Percentiles rank a stretch among this genome's conserved stretches.
These are phyloP conservation scores for Sphaeramia orbicularis DNA, from an alignment of 2,797 vertebrate species.

Conservation along the genomic window DNA sequence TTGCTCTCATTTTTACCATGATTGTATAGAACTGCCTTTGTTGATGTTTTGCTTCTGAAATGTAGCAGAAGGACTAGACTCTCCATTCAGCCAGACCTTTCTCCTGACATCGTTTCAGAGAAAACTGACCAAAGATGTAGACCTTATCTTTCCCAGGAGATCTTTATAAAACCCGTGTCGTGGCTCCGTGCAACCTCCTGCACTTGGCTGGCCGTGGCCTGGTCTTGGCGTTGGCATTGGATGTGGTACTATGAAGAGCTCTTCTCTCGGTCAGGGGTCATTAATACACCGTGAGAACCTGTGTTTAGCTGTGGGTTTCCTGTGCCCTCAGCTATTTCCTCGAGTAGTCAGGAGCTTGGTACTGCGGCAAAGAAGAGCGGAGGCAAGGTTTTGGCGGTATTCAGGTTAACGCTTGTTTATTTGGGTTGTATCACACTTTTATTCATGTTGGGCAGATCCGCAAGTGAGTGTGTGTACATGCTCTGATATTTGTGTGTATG, in stretches of 20 bases:
- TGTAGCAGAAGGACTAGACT: constrained; percentile 14
- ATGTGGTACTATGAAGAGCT: constrained; percentile 44
- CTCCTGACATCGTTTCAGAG: constrained; percentile 5
- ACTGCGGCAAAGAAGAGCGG: constrained; percentile 47
- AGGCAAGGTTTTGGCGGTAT: constrained; percentile 59
- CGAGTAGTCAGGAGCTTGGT: constrained; percentile 55
- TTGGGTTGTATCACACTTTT: constrained; percentile 34
- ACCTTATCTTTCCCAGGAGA: constrained; percentile 34
- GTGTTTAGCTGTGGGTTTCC: constrained; percentile 76
- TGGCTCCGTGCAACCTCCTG: constrained; percentile 35
- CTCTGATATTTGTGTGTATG: constrained; percentile 9
- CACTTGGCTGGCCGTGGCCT: constrained; percentile 39
- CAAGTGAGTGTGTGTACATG: constrained; percentile 5
- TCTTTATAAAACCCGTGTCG: constrained; percentile 58
- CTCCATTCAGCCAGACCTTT: constrained; percentile 10
- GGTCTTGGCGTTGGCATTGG: constrained; percentile 31
- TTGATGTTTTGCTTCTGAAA: constrained; percentile 55
- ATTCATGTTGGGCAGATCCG: constrained; percentile 12
- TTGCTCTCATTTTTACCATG: constrained; percentile 41
- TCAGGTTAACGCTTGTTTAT: constrained; percentile 54
- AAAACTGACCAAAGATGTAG: neutral
- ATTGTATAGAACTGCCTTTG: constrained; percentile 48
- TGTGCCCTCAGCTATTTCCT: constrained; percentile 77
- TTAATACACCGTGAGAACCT: constrained; percentile 77
- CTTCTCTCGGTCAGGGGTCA: constrained; percentile 66